These are phyloP conservation scores for Monochamus alternatus DNA, from an alignment of 2,888 invertebrate species.

Conservation along the genomic window DNA sequence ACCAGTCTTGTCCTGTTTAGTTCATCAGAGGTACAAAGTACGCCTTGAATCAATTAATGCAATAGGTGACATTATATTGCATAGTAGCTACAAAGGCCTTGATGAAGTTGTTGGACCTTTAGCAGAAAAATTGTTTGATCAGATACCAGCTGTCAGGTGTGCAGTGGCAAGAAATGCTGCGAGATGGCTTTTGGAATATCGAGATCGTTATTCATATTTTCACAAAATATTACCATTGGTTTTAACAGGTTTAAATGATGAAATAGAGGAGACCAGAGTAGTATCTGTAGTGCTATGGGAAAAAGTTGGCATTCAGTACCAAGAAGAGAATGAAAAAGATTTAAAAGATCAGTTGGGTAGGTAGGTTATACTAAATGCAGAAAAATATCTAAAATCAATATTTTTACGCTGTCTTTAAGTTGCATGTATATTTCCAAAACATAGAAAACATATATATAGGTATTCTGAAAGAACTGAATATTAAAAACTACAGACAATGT, in stretches of 20 bases:
- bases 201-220: slow-evolving; percentile 93
- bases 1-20: slow-evolving; percentile 81
- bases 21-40: slow-evolving; percentile 89
- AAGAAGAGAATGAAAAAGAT: slow-evolving; percentile 90
- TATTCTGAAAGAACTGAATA: too few relatives aligned
- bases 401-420: not conserved
- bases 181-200: slow-evolving; percentile 83
- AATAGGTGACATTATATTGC: slow-evolving; percentile 78
- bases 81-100: slow-evolving; percentile 69
- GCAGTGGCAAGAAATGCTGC: slow-evolving; percentile 86
- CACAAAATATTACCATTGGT: slow-evolving; percentile 88
- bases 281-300: slow-evolving; percentile 80
- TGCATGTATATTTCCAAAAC: too few relatives aligned
- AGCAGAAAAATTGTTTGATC: slow-evolving; percentile 91
- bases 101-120: slow-evolving; percentile 85
- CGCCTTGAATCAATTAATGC: slow-evolving; percentile 83
- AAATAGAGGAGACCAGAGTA: slow-evolving; percentile 80
- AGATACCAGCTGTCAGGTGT: slow-evolving; percentile 82
- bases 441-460: too few relatives aligned
- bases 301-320: slow-evolving; percentile 83
- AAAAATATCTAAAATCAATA: not conserved
- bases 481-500: too few relatives aligned
- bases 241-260: slow-evolving; percentile 90
- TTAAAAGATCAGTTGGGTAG: slow-evolving; percentile 81
- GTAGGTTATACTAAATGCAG: slow-evolving; percentile 18